Conservation (phyloP, 2,797 vertebrate species). For the Onychomys torridus region DNA sequence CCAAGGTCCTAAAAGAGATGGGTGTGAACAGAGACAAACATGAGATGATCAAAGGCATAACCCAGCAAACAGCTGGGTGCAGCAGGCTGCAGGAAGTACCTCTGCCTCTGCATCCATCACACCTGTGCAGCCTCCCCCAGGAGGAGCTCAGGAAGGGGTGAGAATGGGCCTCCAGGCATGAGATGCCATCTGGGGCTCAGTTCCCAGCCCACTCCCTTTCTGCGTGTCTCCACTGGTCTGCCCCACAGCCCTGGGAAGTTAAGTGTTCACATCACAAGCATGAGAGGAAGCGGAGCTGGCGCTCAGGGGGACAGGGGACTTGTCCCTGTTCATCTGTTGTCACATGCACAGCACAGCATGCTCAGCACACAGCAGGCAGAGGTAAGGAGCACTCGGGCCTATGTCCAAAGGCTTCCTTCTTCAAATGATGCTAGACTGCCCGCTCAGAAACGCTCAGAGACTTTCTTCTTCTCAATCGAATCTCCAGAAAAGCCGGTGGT, state of each 20-base stretch:
- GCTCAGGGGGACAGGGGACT: not conserved
- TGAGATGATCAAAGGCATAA: accelerated
- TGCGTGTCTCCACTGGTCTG: not conserved
- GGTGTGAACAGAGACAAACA: not conserved
- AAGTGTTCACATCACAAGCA: not conserved
- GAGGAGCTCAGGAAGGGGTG: too few relatives aligned
- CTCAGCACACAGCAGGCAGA: not conserved
- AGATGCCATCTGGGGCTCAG: too few relatives aligned
- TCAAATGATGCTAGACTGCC: not conserved
- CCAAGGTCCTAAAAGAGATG: not conserved
- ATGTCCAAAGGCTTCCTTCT: not conserved
- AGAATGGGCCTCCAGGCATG: too few relatives aligned
- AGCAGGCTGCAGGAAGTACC: not conserved
- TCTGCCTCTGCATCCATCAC: accelerated
- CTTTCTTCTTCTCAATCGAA: not conserved
- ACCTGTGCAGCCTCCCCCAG: not conserved
- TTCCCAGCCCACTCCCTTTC: too few relatives aligned
- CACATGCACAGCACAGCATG: accelerated
- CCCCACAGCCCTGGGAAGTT: not conserved
- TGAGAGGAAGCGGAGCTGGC: accelerated
- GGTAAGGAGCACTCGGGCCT: not conserved
- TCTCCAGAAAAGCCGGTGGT: not conserved
- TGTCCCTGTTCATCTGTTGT: not conserved
- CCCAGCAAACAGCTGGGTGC: not conserved
- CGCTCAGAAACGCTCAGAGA: not conserved